Base-by-base conservation (phyloP, 2,797 vertebrate genomes). In the Podargus strigoides region DNA sequence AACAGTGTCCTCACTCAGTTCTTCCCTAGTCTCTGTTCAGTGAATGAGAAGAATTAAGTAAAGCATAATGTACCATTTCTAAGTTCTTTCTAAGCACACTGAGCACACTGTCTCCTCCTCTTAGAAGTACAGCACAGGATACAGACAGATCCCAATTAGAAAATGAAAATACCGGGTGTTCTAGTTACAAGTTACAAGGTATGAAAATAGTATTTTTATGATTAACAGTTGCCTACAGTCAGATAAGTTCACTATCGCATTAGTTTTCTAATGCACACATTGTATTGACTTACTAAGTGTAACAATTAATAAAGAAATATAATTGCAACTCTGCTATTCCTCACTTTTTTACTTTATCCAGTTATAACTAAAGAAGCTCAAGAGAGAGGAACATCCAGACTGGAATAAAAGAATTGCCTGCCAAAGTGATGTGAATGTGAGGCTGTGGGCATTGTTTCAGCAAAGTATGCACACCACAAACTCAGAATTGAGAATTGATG, bases 391-490 rank as follows among this genome's bases (percentile, higher is more conserved):
- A 34, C 10, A 56, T 14, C 18, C 7, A n/a, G 24, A n/a, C 2
- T 69, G 37, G 5, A 34, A 60, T 60, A n/a, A 52, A 74, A 91
- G 2, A 36, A 37, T 50, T 73, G 2, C 19, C 14, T 58, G 15
- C 3, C 17, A 50, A 75, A 67, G 10, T 32, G 0, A 28, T 3
- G 1, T 46, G 9, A 70, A 55, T 2, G 4, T 16, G 8, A 73
- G 12, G 22, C 13, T 32, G 15, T 14, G 10, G 10, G 5, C 14
- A 50, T 55, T 73, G 7, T 37, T 92, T 53, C 34, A 62, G 20
- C 27, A 67, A 21, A 37, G 8, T 24, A 37, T 0, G 0, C 9
- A 18, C n/a, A 50, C 12, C 5, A 7, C 6, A 50, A 21, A 26
- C 28, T 67, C 30, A 36, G 30, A 88, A 32, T 0, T 63, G 13